Evolutionary conservation across 2,888 invertebrate genomes (phyloP).

Genomic region (Epinotia nisella): DNA sequence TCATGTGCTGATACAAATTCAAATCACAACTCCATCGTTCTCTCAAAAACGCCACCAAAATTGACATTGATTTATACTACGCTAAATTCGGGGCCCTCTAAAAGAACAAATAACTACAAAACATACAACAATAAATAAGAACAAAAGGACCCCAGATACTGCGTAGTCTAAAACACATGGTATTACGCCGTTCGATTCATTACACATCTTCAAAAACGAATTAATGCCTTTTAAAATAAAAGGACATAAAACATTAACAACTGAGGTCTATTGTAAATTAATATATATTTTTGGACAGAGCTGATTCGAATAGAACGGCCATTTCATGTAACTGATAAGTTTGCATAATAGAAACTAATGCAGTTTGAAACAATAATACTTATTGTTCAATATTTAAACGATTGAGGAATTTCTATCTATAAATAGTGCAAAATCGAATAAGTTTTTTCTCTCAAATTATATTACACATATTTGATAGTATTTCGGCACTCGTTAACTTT

Average conservation of each 20-base stretch:
- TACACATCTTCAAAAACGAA: background rate
- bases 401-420: constrained; percentile 1
- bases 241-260: background rate
- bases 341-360: background rate
- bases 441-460: background rate
- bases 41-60: background rate
- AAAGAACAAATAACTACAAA: background rate
- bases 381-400: background rate
- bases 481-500: no score
- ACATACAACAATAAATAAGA: background rate
- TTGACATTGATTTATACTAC: background rate
- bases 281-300: background rate
- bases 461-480: no score
- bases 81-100: background rate
- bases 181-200: background rate
- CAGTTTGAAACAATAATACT: background rate
- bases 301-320: background rate
- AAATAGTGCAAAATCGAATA: background rate
- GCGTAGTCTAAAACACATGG: background rate
- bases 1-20: background rate
- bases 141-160: background rate
- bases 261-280: background rate
- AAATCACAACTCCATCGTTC: background rate
- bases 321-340: background rate
- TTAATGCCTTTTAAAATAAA: background rate